Percentiles rank a stretch among this genome's conserved stretches.
These are phyloP conservation scores for Mechanitis mazaeus DNA, from an alignment of 2,888 invertebrate species.

Conservation along the genomic window DNA sequence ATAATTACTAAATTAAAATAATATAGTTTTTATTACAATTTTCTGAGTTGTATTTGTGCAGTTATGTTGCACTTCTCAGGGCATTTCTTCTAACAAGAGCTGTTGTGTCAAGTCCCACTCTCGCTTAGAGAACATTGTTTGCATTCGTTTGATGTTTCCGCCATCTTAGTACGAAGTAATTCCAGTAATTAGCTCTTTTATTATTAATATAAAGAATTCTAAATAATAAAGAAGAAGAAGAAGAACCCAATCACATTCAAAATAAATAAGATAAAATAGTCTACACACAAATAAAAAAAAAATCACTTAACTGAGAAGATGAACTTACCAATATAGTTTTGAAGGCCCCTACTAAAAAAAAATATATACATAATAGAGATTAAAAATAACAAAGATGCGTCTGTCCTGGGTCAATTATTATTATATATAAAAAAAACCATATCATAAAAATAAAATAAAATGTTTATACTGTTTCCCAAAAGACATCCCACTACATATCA, in stretches of 20 bases:
- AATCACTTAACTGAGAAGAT: not conserved
- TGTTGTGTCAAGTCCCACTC: slow-evolving; percentile 24
- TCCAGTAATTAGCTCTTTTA: slow-evolving; percentile 17
- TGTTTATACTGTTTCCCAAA: not conserved
- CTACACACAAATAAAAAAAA: not conserved
- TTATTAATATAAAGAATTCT: not conserved
- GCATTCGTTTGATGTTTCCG: slow-evolving; percentile 28
- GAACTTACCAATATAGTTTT: too few relatives aligned
- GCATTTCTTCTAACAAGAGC: slow-evolving; percentile 24
- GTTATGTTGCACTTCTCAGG: slow-evolving; percentile 10
- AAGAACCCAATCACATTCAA: not conserved
- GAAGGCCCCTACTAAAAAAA: too few relatives aligned
- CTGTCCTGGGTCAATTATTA: too few relatives aligned
- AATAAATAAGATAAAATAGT: too few relatives aligned
- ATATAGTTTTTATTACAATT: too few relatives aligned
- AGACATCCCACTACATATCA: slow-evolving; percentile 1
- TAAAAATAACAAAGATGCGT: too few relatives aligned
- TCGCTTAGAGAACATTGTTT: slow-evolving; percentile 26
- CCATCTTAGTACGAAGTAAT: slow-evolving; percentile 19
- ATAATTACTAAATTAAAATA: too few relatives aligned
- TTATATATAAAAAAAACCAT: too few relatives aligned
- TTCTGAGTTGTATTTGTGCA: too few relatives aligned
- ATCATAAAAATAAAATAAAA: too few relatives aligned
- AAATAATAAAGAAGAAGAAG: not conserved
- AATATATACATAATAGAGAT: too few relatives aligned